Percentiles rank a stretch among this genome's conserved stretches.
Evolutionary conservation across 2,113 vertebrate species (phyloP).

Genomic region (Tenebrosternarchus preto): DNA sequence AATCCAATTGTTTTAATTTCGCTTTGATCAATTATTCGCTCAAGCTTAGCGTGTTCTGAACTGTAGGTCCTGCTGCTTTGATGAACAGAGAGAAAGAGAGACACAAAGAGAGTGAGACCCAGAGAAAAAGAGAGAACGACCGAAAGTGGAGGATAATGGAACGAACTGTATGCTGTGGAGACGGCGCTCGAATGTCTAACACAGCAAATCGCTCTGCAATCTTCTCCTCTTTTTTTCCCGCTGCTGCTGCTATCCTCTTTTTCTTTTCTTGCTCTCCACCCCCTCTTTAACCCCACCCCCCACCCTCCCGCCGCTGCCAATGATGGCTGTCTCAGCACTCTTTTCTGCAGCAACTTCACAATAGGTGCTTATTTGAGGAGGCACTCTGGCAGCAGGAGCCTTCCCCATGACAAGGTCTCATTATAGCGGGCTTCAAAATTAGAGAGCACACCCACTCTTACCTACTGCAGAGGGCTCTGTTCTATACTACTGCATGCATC

Average conservation of each 20-base stretch:
- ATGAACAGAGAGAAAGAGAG: constrained; percentile 43
- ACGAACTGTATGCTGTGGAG: constrained; percentile 39
- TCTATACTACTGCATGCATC: constrained; percentile 51
- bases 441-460: constrained; percentile 56
- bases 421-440: constrained; percentile 68
- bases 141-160: constrained; percentile 39
- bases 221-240: constrained; percentile 39
- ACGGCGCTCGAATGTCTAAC: constrained; percentile 46
- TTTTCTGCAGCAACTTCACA: constrained; percentile 50
- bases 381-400: constrained; percentile 59
- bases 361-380: constrained; percentile 60
- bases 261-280: not conserved
- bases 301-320: constrained; percentile 27
- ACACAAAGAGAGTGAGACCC: not conserved
- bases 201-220: constrained; percentile 51
- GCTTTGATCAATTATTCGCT: constrained; percentile 74
- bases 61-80: constrained; percentile 56
- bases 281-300: constrained; percentile 8
- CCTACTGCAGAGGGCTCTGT: constrained; percentile 34
- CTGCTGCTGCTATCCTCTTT: not conserved
- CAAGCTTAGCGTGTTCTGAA: constrained; percentile 62
- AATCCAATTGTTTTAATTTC: constrained; percentile 75
- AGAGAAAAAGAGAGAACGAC: not conserved
- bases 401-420: constrained; percentile 70
- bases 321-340: constrained; percentile 46